Base-by-base conservation (phyloP, 2,797 vertebrate species). In the Paguma larvata region DNA sequence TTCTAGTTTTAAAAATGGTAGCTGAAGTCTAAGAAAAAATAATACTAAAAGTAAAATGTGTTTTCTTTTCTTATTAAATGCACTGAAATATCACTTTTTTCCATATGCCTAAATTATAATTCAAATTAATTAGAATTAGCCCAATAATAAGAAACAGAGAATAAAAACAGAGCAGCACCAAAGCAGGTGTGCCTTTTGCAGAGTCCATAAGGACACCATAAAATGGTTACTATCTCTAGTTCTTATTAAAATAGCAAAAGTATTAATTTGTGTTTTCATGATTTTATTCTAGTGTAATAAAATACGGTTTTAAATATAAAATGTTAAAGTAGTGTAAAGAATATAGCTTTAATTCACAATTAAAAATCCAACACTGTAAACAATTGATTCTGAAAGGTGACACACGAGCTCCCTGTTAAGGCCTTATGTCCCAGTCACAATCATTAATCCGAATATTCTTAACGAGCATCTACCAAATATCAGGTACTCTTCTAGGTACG, bases 321-420 rank as follows among this genome's bases (percentile, higher is more conserved):
- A 72, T 32, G 2, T n/a, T 46, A 32, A 87, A 14, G 5, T 12
- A 41, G 70, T 91, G 89, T 89, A 89, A 84, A 80, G 41, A 73
- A 84, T 41, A 14, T 85, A 48, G 9, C 38, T 91, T 89, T 85
- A 82, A 73, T 85, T 82, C 63, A 95, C 34, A 79, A 85, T 73
- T 48, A 51, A 85, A 78, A 48, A 80, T n/a, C 38, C 21, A 65
- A 44, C 11, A 51, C 21, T 88, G 4, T 67, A 48, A 56, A 15
- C 14, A 67, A 32, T 88, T 82, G n/a, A 79, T 73, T 8, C 9
- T 80, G 27, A 30, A 72, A 83, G 34, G 56, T 23, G 65, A 94
- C 51, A 51, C n/a, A 23, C 56, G 51, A 93, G 10, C 14, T 92
- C 27, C 30, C 44, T 67, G 9, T 25, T 68, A 75, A 85, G 15